Conservation (phyloP, 2,797 vertebrate species). For the Myotis vivesi region DNA sequence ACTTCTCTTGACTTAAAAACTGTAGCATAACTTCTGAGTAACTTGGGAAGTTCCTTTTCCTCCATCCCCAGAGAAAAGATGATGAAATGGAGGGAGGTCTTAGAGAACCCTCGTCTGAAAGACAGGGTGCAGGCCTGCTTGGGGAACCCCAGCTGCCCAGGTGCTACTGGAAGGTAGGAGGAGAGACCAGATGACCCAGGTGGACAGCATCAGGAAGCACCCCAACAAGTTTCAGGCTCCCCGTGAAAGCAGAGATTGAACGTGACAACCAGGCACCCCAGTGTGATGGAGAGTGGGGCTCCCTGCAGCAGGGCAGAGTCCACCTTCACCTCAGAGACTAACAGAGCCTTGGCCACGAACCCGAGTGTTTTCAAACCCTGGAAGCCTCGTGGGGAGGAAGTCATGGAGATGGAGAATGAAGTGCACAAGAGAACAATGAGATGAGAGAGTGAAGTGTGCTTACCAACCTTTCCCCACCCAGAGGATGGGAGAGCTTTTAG, state of each 20-base stretch:
- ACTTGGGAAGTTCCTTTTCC: not conserved
- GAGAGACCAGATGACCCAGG: not conserved
- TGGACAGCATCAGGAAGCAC: not conserved
- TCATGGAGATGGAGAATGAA: not conserved
- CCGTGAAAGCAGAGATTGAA: not conserved
- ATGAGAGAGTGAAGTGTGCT: not conserved
- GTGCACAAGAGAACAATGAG: not conserved
- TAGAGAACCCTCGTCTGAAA: conserved; percentile 7
- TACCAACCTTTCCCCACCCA: not conserved
- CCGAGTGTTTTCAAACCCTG: not conserved
- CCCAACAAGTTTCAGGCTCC: not conserved
- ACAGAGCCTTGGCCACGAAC: not conserved
- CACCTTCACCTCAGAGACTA: not conserved
- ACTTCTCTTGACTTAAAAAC: conserved; percentile 2
- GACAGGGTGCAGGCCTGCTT: not conserved
- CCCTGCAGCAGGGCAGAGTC: not conserved
- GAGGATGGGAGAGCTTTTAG: conserved; percentile 19
- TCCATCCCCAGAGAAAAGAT: not conserved
- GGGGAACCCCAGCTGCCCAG: not conserved
- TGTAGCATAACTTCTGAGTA: not conserved
- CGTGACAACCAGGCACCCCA: not conserved
- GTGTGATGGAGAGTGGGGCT: not conserved
- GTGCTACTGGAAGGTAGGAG: not conserved
- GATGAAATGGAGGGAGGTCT: not conserved
- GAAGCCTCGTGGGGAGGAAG: not conserved